Base-by-base conservation (phyloP, 2,113 vertebrate genomes). In the Gambusia affinis region DNA sequence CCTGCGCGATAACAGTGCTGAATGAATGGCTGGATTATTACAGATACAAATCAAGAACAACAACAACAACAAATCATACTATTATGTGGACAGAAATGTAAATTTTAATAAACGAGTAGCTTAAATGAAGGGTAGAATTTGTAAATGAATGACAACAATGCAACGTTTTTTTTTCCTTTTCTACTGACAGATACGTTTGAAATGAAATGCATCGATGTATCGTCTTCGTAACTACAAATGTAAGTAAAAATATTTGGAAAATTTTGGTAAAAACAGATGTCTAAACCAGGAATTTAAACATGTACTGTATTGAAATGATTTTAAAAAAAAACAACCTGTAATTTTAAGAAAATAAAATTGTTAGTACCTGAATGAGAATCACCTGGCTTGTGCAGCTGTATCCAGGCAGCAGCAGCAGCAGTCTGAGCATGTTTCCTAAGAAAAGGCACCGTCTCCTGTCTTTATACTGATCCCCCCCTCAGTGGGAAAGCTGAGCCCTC, bases 401-500 rank as follows among this genome's bases (percentile, higher is more conserved):
- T 84, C 84, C 87, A 61, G 68, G 73, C 51, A 79, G 73, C 67
- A 75, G 69, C 64, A 60, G 60, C 76, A 81, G 84, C 75, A 67
- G 64, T 39, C 51, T 57, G 51, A 78, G 88, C 68, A 78, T 65
- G 76, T 84, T 73, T 19, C 85, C 60, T 60, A 44, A 79, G 77
- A 76, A 72, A 70, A 72, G 65, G 74, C 69, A 51, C 35, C 30
- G 78, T 54, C 47, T 86, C 73, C 79, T 73, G 86, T 88, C 84
- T 88, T 85, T 84, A 84, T 74, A 86, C 75, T 61, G 33, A 65
- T 80, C 85, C 79, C 83, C 66, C 80, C 82, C 85, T 88, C 84
- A 69, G 73, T 78, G 85, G 68, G 54, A 75, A 72, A 66, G 67
- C 82, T 72, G 75, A 79, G 78, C 78, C 70, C 67, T 65, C 80